Percentiles rank a stretch among this genome's conserved stretches.
These are phyloP conservation scores for Zhengitettix transpicula DNA, from an alignment of 2,888 invertebrate species.

Conservation along the genomic window DNA sequence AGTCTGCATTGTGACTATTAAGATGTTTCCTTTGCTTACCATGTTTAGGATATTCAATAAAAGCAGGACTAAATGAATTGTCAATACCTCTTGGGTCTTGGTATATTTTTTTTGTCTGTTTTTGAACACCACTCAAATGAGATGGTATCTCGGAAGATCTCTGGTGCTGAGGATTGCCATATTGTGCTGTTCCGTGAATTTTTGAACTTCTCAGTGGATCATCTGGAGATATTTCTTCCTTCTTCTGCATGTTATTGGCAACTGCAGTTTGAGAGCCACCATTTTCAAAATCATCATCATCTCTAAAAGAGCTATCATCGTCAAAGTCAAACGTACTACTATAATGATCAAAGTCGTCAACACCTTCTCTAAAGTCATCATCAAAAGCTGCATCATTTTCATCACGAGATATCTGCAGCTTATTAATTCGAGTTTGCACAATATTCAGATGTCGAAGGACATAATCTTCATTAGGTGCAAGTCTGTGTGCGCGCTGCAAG, in stretches of 20 bases:
- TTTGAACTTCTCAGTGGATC: background rate
- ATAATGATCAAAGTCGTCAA: slow-evolving; percentile 3
- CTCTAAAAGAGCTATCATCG: background rate
- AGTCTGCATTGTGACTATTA: slow-evolving; percentile 1
- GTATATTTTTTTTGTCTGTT: background rate
- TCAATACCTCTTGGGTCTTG: background rate
- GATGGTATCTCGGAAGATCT: too few relatives aligned
- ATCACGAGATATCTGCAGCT: slow-evolving; percentile 5
- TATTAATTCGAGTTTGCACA: slow-evolving; percentile 49
- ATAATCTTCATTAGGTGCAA: slow-evolving; percentile 85
- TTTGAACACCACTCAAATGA: background rate
- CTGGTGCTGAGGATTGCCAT: background rate
- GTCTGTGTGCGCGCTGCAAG: slow-evolving; percentile 55
- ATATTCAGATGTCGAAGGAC: slow-evolving; percentile 79
- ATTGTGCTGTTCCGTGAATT: background rate
- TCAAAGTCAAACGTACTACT: background rate
- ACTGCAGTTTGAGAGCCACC: background rate
- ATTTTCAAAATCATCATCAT: background rate
- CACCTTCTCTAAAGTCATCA: background rate
- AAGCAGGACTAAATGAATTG: background rate
- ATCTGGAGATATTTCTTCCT: background rate
- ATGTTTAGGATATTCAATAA: background rate
- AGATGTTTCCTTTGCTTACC: background rate
- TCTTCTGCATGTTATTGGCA: too few relatives aligned
- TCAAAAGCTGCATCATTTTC: background rate